Evolutionary conservation across 2,888 invertebrate genomes (phyloP).

Genomic region (Pyrochroa serraticornis): DNA sequence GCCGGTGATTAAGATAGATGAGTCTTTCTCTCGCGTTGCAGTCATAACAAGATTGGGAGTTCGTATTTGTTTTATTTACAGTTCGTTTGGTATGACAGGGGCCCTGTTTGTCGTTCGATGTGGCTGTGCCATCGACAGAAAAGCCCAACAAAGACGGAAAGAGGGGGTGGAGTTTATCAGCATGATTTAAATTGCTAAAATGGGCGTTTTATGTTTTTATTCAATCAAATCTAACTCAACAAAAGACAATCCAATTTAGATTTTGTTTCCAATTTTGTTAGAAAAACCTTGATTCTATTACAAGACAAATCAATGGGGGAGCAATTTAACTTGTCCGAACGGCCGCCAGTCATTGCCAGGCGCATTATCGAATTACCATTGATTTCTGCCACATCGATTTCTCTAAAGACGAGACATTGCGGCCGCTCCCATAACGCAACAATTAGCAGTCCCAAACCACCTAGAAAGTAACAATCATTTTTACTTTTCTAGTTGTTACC

Average conservation of each 20-base stretch:
- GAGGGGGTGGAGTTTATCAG: conserved; percentile 47
- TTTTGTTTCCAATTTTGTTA: conserved; percentile 49
- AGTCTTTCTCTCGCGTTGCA: conserved; percentile 28
- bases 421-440: not conserved
- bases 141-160: conserved; percentile 32
- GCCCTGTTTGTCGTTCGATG: conserved; percentile 29
- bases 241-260: conserved; percentile 50
- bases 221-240: conserved; percentile 53
- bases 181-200: conserved; percentile 59
- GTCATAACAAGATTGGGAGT: conserved; percentile 39
- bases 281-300: conserved; percentile 49
- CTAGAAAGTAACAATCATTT: no score
- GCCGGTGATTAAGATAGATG: conserved; percentile 33
- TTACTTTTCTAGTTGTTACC: no score
- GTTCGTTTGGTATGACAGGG: conserved; percentile 40
- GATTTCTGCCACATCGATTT: conserved; percentile 52
- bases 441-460: not conserved
- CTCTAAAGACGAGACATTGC: conserved; percentile 19
- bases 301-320: conserved; percentile 45
- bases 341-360: conserved; percentile 48
- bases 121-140: conserved; percentile 24
- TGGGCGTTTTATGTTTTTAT: conserved; percentile 58
- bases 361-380: conserved; percentile 53
- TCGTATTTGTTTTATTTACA: conserved; percentile 43
- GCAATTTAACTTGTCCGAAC: conserved; percentile 46